A percentile compares a stretch with the other conserved stretches of the same genome.
Evolutionary conservation across 2,888 invertebrate species (phyloP).

Genomic region (Metopia argyrocephala): DNA sequence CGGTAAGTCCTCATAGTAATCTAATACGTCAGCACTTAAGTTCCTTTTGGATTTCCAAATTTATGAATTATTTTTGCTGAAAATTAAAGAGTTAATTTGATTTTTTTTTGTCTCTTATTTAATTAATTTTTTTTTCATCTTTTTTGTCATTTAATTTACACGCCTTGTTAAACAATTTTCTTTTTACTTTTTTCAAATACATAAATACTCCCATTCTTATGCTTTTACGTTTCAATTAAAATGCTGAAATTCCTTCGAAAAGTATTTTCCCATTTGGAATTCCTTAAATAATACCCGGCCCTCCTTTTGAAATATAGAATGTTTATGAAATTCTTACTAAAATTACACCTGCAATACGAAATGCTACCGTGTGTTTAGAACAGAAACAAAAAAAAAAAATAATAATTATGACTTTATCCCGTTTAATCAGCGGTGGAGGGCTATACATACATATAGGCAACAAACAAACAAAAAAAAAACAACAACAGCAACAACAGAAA

Average conservation of each 20-base stretch:
- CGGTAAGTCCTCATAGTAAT: no score
- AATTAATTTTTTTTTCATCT: no score
- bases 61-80: no score
- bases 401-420: conserved; percentile 62
- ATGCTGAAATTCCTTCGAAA: conserved; percentile 22
- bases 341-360: conserved; percentile 45
- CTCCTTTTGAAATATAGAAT: conserved; percentile 18
- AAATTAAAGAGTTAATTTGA: no score
- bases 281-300: neutral
- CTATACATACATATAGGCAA: no score
- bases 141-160: no score
- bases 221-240: conserved; percentile 32
- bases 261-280: conserved; percentile 5
- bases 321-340: conserved; percentile 13
- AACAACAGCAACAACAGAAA: conserved; percentile 20
- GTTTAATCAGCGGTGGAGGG: conserved; percentile 53
- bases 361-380: neutral
- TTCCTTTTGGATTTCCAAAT: no score
- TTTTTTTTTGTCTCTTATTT: no score
- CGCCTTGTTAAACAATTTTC: no score
- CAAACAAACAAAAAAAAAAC: conserved; percentile 54
- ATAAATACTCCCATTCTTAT: neutral
- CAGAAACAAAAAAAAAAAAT: conserved; percentile 16
- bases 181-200: neutral
- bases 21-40: no score